Conservation (phyloP, 2,797 vertebrate genomes). For the Cryptoblepharus egeriae region DNA sequence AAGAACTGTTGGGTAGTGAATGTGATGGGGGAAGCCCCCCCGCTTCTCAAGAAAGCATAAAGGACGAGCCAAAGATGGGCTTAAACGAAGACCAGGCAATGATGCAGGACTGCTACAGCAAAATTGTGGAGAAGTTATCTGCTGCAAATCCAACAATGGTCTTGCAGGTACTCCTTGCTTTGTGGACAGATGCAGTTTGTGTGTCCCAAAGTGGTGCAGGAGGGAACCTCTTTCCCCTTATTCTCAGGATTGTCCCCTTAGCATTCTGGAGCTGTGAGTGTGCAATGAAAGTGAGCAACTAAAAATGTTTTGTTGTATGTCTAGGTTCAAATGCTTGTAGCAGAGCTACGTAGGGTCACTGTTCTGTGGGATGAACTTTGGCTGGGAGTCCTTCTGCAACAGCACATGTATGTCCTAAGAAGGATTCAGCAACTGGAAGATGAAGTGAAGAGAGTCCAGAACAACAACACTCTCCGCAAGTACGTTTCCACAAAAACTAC, state of each 20-base stretch:
- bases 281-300: background rate
- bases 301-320: background rate
- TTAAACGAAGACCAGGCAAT: constrained; percentile 97
- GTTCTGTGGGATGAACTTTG: constrained; percentile 99
- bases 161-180: constrained; percentile 84
- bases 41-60: constrained; percentile 84
- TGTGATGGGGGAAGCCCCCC: constrained; percentile 85
- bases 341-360: constrained; percentile 93
- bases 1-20: constrained; percentile 84
- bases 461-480: constrained; percentile 91
- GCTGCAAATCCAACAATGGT: constrained; percentile 98
- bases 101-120: constrained; percentile 99
- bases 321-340: constrained; percentile 97
- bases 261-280: background rate
- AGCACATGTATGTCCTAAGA: constrained; percentile 96
- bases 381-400: constrained; percentile 94
- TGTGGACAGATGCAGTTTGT: background rate
- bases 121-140: constrained; percentile 97
- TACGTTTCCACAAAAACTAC: constrained; percentile 64
- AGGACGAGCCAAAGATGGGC: constrained; percentile 86
- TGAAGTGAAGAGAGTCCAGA: constrained; percentile 97
- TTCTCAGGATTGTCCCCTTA: background rate
- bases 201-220: background rate
- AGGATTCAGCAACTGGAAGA: constrained; percentile 96
- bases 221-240: background rate